These are phyloP conservation scores for Dryobota labecula DNA, from an alignment of 2,888 invertebrate species.

Conservation along the genomic window DNA sequence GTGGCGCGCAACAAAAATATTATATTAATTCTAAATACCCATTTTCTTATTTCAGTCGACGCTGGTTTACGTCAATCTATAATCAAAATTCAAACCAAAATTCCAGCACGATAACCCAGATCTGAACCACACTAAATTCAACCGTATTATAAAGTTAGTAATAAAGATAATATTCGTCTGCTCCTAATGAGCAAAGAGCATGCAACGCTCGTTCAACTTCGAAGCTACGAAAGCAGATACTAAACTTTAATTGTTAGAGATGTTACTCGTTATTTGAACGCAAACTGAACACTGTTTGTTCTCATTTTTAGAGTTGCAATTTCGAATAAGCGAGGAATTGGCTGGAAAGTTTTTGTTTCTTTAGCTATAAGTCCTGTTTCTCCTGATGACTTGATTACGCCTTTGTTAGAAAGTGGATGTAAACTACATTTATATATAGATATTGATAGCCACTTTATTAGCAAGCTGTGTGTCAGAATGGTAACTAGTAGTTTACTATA, in stretches of 20 bases:
- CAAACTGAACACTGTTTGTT: constrained; percentile 44
- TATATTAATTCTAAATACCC: neutral
- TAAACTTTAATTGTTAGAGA: constrained; percentile 61
- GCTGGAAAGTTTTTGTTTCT: constrained; percentile 16
- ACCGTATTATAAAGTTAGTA: constrained; percentile 39
- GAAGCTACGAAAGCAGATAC: constrained; percentile 49
- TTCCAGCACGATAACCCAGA: constrained; percentile 44
- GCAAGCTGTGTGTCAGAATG: too few relatives aligned
- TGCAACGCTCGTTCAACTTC: constrained; percentile 53
- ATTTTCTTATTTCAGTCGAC: neutral
- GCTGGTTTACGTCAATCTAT: constrained; percentile 18
- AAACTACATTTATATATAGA: too few relatives aligned
- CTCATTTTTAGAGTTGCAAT: constrained; percentile 8
- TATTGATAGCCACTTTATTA: too few relatives aligned
- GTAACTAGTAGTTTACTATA: too few relatives aligned
- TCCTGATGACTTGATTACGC: neutral
- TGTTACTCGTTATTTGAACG: constrained; percentile 45
- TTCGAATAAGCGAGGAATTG: constrained; percentile 24
- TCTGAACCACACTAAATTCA: constrained; percentile 45
- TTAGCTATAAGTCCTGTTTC: neutral
- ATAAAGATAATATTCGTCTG: constrained; percentile 57
- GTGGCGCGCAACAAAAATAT: too few relatives aligned
- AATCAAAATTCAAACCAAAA: constrained; percentile 31
- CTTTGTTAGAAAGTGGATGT: too few relatives aligned
- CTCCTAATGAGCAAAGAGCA: constrained; percentile 53